Conservation (phyloP, 1,140 invertebrate species). For the Zaprionus gabonicus region DNA sequence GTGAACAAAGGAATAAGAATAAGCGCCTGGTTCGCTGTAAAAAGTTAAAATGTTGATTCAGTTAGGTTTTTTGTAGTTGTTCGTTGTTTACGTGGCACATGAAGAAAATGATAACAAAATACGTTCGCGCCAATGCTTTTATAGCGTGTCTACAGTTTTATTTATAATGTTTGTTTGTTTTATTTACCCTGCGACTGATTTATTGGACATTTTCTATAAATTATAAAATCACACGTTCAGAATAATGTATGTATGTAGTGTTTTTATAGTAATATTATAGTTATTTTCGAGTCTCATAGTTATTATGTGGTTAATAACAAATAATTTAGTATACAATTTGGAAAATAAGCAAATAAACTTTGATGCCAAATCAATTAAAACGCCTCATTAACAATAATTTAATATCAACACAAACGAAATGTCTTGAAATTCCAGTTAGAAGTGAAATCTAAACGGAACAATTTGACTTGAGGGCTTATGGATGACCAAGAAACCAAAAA, state of each 20-base stretch:
- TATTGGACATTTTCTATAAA: background rate
- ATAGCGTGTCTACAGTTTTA: background rate
- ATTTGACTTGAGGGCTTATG: background rate
- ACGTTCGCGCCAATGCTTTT: background rate
- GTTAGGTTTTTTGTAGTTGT: background rate
- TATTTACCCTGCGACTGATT: background rate
- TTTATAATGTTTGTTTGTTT: background rate
- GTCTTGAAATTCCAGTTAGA: background rate
- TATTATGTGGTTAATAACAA: background rate
- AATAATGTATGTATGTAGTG: no score
- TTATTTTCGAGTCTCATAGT: no score
- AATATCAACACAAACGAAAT: background rate
- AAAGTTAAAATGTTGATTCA: background rate
- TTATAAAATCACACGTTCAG: background rate
- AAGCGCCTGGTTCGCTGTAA: conserved; percentile 52
- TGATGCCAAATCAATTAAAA: background rate
- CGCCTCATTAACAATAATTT: background rate
- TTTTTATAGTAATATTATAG: no score
- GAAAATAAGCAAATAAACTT: background rate
- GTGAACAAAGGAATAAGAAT: conserved; percentile 94
- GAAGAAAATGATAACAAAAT: background rate
- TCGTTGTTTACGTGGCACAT: background rate
- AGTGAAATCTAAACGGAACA: background rate
- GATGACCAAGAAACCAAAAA: background rate
- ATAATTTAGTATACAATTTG: background rate